Conservation (phyloP, 2,888 invertebrate species). For the Coelopa pilipes region DNA sequence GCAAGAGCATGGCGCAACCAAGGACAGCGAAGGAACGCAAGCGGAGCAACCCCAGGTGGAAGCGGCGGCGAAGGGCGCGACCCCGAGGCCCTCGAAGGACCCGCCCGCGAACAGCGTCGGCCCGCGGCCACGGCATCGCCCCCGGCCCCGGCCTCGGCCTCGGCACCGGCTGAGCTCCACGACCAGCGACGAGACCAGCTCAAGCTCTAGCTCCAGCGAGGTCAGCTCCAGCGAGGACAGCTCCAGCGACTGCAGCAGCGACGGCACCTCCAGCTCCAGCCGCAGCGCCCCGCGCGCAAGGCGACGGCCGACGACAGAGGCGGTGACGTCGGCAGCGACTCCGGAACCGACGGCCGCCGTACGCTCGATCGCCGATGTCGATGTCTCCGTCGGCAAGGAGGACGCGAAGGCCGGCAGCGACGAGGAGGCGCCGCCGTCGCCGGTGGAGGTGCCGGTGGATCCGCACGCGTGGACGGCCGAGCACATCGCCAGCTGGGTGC, state of each 20-base stretch:
- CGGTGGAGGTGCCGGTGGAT: conserved; percentile 67
- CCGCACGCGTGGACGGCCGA: conserved; percentile 73
- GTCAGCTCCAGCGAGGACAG: conserved; percentile 38
- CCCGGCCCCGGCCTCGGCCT: too few relatives aligned
- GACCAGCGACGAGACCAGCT: conserved; percentile 36
- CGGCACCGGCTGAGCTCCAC: conserved; percentile 9
- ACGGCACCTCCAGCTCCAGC: conserved; percentile 34
- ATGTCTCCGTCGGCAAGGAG: background rate
- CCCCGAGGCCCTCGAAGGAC: conserved; percentile 28
- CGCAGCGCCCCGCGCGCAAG: background rate
- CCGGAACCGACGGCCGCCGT: background rate
- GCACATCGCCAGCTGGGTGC: conserved; percentile 73
- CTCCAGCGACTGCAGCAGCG: conserved; percentile 35
- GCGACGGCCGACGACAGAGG: background rate
- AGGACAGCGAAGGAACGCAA: conserved; percentile 48
- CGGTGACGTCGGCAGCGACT: background rate
- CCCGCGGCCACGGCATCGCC: background rate
- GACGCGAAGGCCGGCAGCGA: background rate
- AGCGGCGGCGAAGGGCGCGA: conserved; percentile 44
- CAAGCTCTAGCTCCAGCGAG: conserved; percentile 38
- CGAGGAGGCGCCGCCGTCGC: conserved; percentile 43
- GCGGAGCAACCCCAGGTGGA: conserved; percentile 50
- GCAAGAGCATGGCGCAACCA: conserved; percentile 52
- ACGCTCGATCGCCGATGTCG: too few relatives aligned
- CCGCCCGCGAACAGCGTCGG: conserved; percentile 28